Conservation (phyloP, 2,888 invertebrate genomes). For the Masnerella sp. region DNA sequence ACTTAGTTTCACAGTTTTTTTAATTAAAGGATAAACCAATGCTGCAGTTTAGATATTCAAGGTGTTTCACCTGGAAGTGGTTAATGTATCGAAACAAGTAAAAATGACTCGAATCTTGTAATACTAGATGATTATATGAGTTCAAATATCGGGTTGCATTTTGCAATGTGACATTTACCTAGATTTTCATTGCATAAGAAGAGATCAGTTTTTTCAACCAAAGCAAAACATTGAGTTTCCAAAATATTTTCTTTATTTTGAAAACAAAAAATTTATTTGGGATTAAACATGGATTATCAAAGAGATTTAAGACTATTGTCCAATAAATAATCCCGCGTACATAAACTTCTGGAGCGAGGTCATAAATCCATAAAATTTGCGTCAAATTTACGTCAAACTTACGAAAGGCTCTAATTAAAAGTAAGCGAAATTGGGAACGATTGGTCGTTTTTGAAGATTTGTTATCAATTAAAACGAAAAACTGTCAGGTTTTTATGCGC, state of each 20-base stretch:
- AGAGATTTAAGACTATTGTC: background rate
- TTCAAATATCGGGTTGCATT: constrained; percentile 14
- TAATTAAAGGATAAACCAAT: too few species aligned
- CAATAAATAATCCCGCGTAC: constrained; percentile 4
- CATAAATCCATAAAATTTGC: constrained; percentile 19
- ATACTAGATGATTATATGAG: constrained; percentile 14
- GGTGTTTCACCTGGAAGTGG: too few species aligned
- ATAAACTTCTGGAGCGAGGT: background rate
- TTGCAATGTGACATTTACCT: constrained; percentile 30
- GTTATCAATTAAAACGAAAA: background rate
- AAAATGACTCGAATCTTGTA: too few species aligned
- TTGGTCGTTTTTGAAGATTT: background rate
- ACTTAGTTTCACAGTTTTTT: too few species aligned
- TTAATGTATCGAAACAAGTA: too few species aligned
- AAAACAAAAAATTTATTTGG: too few species aligned
- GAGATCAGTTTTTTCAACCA: background rate
- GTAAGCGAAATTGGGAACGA: background rate
- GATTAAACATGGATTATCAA: too few species aligned
- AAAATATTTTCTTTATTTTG: too few species aligned
- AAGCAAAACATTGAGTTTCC: background rate
- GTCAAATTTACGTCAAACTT: constrained; percentile 28
- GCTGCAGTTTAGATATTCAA: too few species aligned
- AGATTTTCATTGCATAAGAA: constrained; percentile 12
- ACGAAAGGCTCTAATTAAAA: constrained; percentile 13
- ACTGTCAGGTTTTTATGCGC: constrained; percentile 20